Base-by-base conservation (phyloP, 2,113 vertebrate genomes). In the Chrysemys picta region DNA sequence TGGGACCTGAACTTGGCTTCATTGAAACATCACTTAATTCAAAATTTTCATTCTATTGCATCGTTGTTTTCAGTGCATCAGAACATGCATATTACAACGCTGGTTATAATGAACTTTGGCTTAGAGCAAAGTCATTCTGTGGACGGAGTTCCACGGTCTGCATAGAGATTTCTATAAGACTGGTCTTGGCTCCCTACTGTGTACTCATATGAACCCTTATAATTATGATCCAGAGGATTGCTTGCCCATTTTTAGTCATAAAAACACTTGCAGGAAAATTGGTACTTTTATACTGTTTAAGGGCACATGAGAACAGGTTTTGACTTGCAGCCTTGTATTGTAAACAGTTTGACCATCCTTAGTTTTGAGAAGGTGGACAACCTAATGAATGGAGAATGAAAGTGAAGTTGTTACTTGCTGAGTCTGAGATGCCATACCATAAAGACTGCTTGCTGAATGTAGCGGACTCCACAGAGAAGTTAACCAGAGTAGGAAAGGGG, bases 301-400 rank as follows among this genome's bases (percentile, higher is more conserved):
- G 45, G 19, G 11, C 78, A n/a, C 25, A 4, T 80, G 35, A 22
- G 2, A 57, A 35, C 65, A 85, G 82, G 78, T 2, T 0, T 93
- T 96, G 59, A 47, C 93, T 89, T 84, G 95, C 50, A 24, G 13
- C 83, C 0, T 0, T 29, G 1, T 27, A 84, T 87, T 96, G 75
- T 84, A 85, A 97, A 93, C 95, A 86, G 92, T 82, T 38, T 92
- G 4, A 10, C 69, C 8, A 1, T 53, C 56, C 31, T 4, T 91
- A 76, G 87, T 94, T 96, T 94, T 89, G 92, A 86, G 62, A 92
- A 54, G 59, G 54, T 81, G 84, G 52, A 82, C 59, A 84, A n/a
- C 85, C 79, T n/a, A 72, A 16, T n/a, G 93, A 82, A 56, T 81
- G 65, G 87, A 88, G 72, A 88, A 85, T 82, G 85, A 87, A 50